Evolutionary conservation across 1,140 invertebrate species (phyloP).

Genomic region (Orchesella cincta): DNA sequence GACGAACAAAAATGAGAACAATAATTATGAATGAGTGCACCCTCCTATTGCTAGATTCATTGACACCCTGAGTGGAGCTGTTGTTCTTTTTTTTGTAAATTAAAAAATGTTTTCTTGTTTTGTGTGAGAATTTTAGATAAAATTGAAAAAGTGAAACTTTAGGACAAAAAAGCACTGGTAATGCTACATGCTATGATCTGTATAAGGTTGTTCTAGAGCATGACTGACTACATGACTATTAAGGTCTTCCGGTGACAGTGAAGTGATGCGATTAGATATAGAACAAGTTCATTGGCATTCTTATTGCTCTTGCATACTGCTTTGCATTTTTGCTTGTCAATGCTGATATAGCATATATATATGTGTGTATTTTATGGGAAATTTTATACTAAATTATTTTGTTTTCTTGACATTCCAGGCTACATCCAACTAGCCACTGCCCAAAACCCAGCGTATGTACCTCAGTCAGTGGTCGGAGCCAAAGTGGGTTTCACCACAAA

Average conservation of each 20-base stretch:
- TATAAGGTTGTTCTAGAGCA: too few relatives aligned
- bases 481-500: constrained; percentile 37
- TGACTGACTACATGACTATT: too few relatives aligned
- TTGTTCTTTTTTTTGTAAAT: neutral
- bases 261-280: neutral
- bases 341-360: neutral
- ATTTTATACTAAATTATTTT: neutral
- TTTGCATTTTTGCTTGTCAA: neutral
- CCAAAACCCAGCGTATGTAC: constrained; percentile 41
- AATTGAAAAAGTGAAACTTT: neutral
- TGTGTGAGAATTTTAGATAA: neutral
- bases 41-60: neutral
- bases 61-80: neutral
- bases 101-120: neutral
- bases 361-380: too few relatives aligned
- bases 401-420: constrained; percentile 19
- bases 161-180: too few relatives aligned
- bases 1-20: too few relatives aligned
- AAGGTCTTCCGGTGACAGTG: too few relatives aligned
- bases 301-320: neutral
- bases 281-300: neutral
- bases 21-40: neutral
- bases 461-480: constrained; percentile 27
- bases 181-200: too few relatives aligned
- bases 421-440: neutral